phyloP scores from a whole-genome alignment of 2,113 vertebrate species.

The Melanerpes aurifrons region DNA sequence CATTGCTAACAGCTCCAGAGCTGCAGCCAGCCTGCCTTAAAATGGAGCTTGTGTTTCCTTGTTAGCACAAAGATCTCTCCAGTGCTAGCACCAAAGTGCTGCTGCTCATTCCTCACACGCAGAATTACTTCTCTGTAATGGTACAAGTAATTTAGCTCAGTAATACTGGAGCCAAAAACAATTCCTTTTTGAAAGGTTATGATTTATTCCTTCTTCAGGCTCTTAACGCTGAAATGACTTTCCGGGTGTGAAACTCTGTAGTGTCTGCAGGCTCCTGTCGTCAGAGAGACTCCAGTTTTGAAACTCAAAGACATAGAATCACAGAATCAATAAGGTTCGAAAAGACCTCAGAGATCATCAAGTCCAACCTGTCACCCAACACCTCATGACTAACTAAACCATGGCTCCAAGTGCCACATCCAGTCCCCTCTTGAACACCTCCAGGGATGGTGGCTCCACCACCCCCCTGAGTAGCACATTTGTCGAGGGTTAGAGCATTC shows the following conservation, averaged over 20 bases:
- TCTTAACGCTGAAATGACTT: not conserved
- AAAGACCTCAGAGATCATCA: no score
- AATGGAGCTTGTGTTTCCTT: conserved; percentile 27
- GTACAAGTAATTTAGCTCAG: not conserved
- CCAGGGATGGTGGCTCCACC: no score
- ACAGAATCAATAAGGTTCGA: no score
- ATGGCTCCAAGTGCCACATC: no score
- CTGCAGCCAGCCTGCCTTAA: not conserved
- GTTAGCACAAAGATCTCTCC: not conserved
- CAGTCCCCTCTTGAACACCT: no score
- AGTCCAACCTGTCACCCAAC: no score
- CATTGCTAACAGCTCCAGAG: not conserved
- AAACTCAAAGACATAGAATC: not conserved
- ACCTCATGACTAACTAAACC: no score
- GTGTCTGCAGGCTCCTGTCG: no score
- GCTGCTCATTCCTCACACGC: not conserved
- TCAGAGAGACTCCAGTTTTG: not conserved
- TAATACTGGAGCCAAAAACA: not conserved
- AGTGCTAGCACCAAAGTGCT: not conserved
- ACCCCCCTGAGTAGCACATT: no score
- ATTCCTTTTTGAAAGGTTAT: not conserved
- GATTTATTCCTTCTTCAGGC: not conserved
- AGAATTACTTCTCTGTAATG: conserved; percentile 20
- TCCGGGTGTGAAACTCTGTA: not conserved
- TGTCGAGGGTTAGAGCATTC: no score